Conservation (phyloP, 2,113 vertebrate species). For the Gasterosteus aculeatus region DNA sequence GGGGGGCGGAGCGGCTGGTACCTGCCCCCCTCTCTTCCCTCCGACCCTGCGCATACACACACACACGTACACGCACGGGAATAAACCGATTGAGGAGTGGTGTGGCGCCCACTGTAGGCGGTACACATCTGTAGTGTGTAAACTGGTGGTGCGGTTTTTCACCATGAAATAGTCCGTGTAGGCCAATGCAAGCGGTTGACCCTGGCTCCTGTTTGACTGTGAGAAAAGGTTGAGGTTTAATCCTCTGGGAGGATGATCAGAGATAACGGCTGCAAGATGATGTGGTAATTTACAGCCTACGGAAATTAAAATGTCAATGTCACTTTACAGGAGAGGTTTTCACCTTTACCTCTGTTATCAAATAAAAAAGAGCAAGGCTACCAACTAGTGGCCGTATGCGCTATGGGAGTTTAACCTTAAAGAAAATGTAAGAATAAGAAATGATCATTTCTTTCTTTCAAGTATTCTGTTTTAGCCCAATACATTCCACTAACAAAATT, state of each 20-base stretch:
- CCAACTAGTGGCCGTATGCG: conserved; percentile 58
- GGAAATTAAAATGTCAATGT: background rate
- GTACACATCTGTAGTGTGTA: background rate
- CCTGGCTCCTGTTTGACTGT: background rate
- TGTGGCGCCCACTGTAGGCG: background rate
- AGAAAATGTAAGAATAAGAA: background rate
- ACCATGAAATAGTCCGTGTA: background rate
- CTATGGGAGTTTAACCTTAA: background rate
- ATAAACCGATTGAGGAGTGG: conserved; percentile 31
- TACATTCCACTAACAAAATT: background rate
- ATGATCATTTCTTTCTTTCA: background rate
- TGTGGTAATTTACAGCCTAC: background rate
- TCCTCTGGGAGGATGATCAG: background rate
- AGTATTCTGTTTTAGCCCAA: background rate
- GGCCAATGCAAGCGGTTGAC: background rate
- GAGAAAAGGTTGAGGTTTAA: background rate
- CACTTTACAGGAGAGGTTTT: background rate
- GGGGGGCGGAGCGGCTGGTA: conserved; percentile 57
- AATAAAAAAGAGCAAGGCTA: conserved; percentile 43
- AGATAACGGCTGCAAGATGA: background rate
- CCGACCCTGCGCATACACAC: background rate
- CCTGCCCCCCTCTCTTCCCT: conserved; percentile 45
- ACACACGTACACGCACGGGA: background rate
- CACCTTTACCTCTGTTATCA: background rate
- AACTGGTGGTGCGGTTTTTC: background rate